A percentile compares a stretch with the other conserved stretches of the same genome.
Conservation (phyloP, 2,113 vertebrate genomes). For the Ailuropoda melanoleuca region DNA sequence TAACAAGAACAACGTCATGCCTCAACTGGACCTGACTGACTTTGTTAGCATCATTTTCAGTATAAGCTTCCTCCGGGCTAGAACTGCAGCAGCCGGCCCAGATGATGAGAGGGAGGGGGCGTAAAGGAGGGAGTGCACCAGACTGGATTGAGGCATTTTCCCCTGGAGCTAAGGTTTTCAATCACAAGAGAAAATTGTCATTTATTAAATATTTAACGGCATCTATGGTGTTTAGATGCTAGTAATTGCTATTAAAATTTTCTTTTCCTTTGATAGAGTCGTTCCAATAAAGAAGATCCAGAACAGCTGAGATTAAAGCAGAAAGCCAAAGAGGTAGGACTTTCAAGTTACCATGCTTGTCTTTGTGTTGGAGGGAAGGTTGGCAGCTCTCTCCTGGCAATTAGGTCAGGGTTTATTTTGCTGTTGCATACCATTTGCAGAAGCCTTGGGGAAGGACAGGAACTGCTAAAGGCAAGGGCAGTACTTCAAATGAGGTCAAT, state of each 20-base stretch:
- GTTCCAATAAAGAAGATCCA: conserved; percentile 92
- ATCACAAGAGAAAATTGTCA: conserved; percentile 85
- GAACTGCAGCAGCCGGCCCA: conserved; percentile 80
- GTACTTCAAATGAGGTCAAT: conserved; percentile 87
- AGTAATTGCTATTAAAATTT: conserved; percentile 82
- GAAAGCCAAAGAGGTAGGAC: conserved; percentile 93
- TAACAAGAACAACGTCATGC: conserved; percentile 85
- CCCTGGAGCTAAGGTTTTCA: conserved; percentile 87
- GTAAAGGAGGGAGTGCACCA: conserved; percentile 60
- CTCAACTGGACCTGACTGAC: conserved; percentile 88
- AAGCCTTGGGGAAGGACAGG: conserved; percentile 95
- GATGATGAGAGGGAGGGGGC: conserved; percentile 70
- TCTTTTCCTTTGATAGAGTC: conserved; percentile 91
- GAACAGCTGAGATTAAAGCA: conserved; percentile 94
- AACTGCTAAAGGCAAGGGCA: conserved; percentile 95
- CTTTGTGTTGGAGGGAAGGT: conserved; percentile 85
- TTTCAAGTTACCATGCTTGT: conserved; percentile 79
- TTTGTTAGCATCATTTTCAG: conserved; percentile 88
- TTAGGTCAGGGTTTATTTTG: conserved; percentile 97
- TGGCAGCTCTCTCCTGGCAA: conserved; percentile 91
- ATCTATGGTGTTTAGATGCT: conserved; percentile 80
- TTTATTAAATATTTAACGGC: conserved; percentile 88
- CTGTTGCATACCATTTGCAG: conserved; percentile 95
- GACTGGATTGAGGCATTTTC: conserved; percentile 82
- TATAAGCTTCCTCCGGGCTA: conserved; percentile 84